phyloP scores from a whole-genome alignment of 1,140 invertebrate species.

The Neodiprion pinetum region DNA sequence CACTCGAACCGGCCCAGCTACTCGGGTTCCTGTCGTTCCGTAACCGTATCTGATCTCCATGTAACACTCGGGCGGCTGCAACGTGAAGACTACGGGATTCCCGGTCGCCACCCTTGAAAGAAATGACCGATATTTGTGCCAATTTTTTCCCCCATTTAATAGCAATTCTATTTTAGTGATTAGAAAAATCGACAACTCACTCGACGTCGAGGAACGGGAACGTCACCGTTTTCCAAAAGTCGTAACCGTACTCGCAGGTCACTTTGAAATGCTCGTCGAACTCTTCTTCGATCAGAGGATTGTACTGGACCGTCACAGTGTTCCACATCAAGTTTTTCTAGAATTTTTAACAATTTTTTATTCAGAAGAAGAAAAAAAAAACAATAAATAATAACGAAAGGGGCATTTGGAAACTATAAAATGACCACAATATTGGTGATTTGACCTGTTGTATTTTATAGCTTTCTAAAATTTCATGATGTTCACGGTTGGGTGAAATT shows the following conservation, averaged over 20 bases:
- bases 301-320: constrained; percentile 93
- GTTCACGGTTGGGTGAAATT: too few relatives aligned
- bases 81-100: constrained; percentile 92
- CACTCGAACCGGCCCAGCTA: constrained; percentile 87
- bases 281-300: constrained; percentile 91
- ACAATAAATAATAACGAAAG: background rate
- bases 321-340: constrained; percentile 97
- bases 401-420: constrained; percentile 16
- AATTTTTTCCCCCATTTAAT: too few relatives aligned
- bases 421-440: constrained; percentile 23
- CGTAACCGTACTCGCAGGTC: constrained; percentile 95
- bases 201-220: constrained; percentile 94
- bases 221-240: constrained; percentile 96
- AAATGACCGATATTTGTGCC: background rate
- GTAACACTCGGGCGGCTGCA: constrained; percentile 92
- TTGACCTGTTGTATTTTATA: background rate
- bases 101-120: constrained; percentile 84
- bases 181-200: constrained; percentile 68
- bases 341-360: constrained; percentile 31
- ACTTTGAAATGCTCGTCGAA: constrained; percentile 95
- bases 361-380: constrained; percentile 15
- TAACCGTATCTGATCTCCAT: constrained; percentile 94
- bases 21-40: constrained; percentile 80
- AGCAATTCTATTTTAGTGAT: too few relatives aligned
- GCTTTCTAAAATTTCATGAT: too few relatives aligned